Evolutionary conservation across 2,113 vertebrate species (phyloP), one percentile per base, ranked within the genome.

Genomic region (Neogobius melanostomus): DNA sequence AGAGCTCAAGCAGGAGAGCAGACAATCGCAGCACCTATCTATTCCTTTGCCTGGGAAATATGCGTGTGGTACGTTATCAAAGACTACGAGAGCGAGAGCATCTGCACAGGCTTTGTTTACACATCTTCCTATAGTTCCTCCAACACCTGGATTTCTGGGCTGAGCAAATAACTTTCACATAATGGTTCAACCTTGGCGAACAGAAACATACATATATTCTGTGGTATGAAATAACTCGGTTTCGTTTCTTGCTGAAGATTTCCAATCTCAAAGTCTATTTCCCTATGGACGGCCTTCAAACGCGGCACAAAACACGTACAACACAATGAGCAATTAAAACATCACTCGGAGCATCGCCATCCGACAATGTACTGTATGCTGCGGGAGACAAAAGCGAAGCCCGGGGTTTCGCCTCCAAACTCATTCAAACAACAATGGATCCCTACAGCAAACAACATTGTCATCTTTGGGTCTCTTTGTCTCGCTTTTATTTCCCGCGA

Each of bases 401-500:
- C 59, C n/a, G 59, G 42, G 59, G 59, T 61, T n/a, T 45, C n/a
- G 42, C 59, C 42, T 44, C 36, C 7, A 44, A 44, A 61, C n/a
- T 43, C 59, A 61, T 61, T 14, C 36, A 61, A 14, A 61, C 36
- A 59, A 61, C 59, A 61, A 43, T 44, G 36, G 12, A 44, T 64
- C 44, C 43, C 61, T 17, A 11, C n/a, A 64, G 45, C 16, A 64
- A 47, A 64, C 61, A 64, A 17, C 61, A 48, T 64, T 64, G 47
- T 64, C 45, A 64, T 64, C 61, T 47, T 16, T 21, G 61, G 16
- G 11, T 36, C 11, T 48, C 61, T 48, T 64, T 64, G 61, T 64
- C 61, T 17, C 17, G 61, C 61, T 47, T 48, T 47, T 44, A 64
- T 64, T 64, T 64, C 61, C 61, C 45, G 43, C 21, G 61, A 64